Percentiles rank a stretch among this genome's conserved stretches.
These are phyloP conservation scores for Taxidea taxus DNA, from an alignment of 2,113 vertebrate species.

Conservation along the genomic window DNA sequence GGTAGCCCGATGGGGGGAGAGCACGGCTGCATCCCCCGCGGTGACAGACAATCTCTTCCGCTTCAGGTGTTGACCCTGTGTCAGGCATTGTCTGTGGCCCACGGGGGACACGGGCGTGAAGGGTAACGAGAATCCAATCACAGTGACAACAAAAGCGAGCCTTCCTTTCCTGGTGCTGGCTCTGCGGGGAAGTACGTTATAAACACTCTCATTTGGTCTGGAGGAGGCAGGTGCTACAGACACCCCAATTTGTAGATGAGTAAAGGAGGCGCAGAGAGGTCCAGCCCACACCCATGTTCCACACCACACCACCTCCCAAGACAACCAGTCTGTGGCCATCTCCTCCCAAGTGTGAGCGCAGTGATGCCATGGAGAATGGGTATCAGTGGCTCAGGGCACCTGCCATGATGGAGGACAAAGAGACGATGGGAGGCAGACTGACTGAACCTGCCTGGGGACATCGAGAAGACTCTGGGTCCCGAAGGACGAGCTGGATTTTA, in stretches of 20 bases:
- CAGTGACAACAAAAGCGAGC: fast-evolving
- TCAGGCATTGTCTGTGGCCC: not conserved
- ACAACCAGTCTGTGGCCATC: fast-evolving
- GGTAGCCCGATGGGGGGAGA: too few species aligned
- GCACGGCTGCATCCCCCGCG: fast-evolving
- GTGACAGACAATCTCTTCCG: not conserved
- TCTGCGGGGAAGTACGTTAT: fast-evolving
- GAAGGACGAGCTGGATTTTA: not conserved
- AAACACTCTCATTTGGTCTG: not conserved
- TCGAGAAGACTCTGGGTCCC: not conserved
- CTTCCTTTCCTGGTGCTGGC: fast-evolving
- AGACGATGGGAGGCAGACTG: too few species aligned
- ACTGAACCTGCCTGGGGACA: too few species aligned
- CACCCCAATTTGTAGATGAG: not conserved
- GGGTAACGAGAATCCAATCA: fast-evolving
- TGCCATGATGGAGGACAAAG: not conserved
- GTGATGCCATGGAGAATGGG: not conserved
- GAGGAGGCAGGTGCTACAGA: not conserved
- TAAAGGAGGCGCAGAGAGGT: not conserved
- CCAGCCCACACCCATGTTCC: fast-evolving
- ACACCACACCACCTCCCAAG: fast-evolving
- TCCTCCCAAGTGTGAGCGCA: not conserved
- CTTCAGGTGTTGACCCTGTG: too few species aligned
- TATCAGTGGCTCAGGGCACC: not conserved
- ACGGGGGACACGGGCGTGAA: not conserved